phyloP scores from a whole-genome alignment of 2,113 vertebrate species.

The Indri indri region DNA sequence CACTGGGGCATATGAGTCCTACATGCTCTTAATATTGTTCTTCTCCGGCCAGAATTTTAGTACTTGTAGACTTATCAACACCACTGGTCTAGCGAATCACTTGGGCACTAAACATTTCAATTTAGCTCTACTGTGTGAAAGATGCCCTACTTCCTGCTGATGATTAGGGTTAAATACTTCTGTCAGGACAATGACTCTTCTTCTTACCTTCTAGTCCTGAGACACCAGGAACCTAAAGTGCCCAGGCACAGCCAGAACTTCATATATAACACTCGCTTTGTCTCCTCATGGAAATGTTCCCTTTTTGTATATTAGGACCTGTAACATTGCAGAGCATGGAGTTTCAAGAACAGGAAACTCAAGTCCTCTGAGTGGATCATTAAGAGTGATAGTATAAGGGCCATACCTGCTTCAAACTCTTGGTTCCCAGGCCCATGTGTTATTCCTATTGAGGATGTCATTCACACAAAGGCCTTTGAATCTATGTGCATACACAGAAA shows the following conservation, averaged over 20 bases:
- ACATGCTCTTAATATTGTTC: neutral
- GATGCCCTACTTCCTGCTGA: neutral
- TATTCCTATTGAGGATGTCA: too few relatives aligned
- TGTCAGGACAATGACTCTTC: neutral
- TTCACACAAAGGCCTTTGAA: neutral
- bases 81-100: neutral
- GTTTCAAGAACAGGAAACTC: neutral
- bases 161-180: neutral
- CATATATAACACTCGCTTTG: neutral
- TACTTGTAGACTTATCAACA: neutral
- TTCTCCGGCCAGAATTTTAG: neutral
- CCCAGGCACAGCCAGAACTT: neutral
- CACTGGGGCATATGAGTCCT: neutral
- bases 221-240: neutral
- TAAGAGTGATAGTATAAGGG: neutral
- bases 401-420: neutral
- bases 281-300: neutral
- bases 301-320: neutral
- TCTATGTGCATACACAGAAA: neutral
- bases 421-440: neutral
- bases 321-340: neutral
- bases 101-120: neutral
- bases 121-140: neutral
- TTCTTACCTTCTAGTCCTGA: neutral
- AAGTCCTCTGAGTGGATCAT: neutral